Evolutionary conservation across 64 coral and sea anemone species (phyloP), one percentile per base, ranked within the genome.

Genomic region (Hydrozoanthus tunicans): DNA sequence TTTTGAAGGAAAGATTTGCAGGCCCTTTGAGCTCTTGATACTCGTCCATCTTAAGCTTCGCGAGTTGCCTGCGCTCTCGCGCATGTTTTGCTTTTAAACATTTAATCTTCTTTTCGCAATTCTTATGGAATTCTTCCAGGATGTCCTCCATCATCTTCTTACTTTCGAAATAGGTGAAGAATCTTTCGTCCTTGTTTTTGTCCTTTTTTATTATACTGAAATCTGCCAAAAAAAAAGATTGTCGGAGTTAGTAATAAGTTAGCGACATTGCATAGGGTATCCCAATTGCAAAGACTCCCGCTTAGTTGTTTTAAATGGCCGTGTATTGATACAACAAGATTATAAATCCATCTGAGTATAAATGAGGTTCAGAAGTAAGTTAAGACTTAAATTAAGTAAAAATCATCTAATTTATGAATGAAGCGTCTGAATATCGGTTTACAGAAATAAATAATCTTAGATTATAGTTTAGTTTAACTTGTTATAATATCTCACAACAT

Each of bases 41-140:
- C 9, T 58, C 90, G 27, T 96, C 92, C 79, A 94, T 85, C 20
- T 96, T 96, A 15, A 96, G 53, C n/a, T 88, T 93, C 0, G 82
- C 56, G 17, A 96, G 61, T 4, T 91, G 74, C 1, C 74, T 64
- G 5, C 92, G 69, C 43, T 98, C 96, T 1, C 86, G 86, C 59
- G 24, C 79, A 68, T 98, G 96, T 81, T 98, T 98, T 11, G 53
- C 86, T 72, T 91, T 85, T 17, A 98, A 86, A 70, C 69, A 83
- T 72, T 72, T 81, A 15, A 91, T 55, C n/a, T 76, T 90, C 0
- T 61, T 14, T 6, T 78, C 57, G 79, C 96, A 98, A 58, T 90
- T 98, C 20, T 65, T 80, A 17, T 98, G 86, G 70, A 94, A 98
- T 10, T 93, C 93, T 77, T 77, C 56, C 3, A 98, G 64, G 12